Base-by-base conservation (phyloP, 1,140 invertebrate species). In the Drosophila murphyi region DNA sequence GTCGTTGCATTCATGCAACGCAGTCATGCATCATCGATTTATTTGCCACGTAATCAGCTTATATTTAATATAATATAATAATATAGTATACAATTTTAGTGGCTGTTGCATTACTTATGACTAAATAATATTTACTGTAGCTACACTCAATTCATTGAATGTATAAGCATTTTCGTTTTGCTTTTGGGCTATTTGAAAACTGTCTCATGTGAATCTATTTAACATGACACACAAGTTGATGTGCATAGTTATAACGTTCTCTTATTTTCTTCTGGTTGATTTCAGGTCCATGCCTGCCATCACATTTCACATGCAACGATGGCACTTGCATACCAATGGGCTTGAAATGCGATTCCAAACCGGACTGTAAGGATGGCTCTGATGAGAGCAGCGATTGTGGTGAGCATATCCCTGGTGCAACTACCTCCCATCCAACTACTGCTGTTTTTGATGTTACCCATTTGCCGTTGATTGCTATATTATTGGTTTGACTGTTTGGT, bases 351-450 rank as follows among this genome's bases (percentile, higher is more conserved):
- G 95, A 96, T 92, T 91, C 90, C 6, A 93, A 94, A 56, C 78
- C 92, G 48, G 95, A 96, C 89, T 97, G 96, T 92, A 90, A 92
- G 10, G 95, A 96, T 93, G 94, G 93, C 39, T 95, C 94, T 61
- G 96, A 96, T 92, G 96, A 96, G 92, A 92, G 92, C 61, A 76
- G 91, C 56, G 92, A 94, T 63, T 95, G 95, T 85, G 93, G 95
- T 95, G 90, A 93, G 93, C 90, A 69, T 34, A 62, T 48, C 67
- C 34, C 56, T 20, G 1, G 5, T 4, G n/a, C 2, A 28, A 2
- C 12, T 20, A 28, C 7, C 28, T 12, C 8, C 10, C 12, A 4
- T 41, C 47, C 32, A 48, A 31, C 48, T 6, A 8, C 35, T 45
- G 28, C 20, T 41, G 10, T 47, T 48, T 32, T 20, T 47, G 59